Base-by-base conservation (phyloP, 1,140 invertebrate genomes). In the Drosophila chauvacae region DNA sequence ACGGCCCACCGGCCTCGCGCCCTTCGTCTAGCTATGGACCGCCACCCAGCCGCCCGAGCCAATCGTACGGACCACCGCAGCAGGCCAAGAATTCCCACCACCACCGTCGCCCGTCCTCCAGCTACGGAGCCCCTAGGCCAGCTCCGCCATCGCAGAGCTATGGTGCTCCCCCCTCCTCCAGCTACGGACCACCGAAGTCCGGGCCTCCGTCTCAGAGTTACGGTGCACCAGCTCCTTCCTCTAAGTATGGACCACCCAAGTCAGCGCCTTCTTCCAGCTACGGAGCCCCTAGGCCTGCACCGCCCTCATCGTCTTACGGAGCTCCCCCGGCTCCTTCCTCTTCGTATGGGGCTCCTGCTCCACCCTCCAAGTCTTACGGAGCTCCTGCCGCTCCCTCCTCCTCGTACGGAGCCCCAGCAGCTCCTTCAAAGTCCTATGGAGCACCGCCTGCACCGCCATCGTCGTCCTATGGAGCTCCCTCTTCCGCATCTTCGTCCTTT, bases 211-310 rank as follows among this genome's bases (percentile, higher is more conserved):
- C 70, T 26, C 70, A 77, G 4, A 93, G 73, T 50, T 94, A 94
- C 63, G 94, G 94, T 1, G 91, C 93, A 1, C 94, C 94, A 44
- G 92, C 92, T 60, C 80, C 80, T 2, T 88, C 92, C n/a, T 93
- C 93, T 0, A 92, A 85, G n/a, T 94, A 94, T 57, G 94, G 94
- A 2, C 91, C 93, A 4, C 77, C 86, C 86, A 93, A 91, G 79
- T 61, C 75, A 6, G 81, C 78, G 0, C 93, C 93, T 10, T 92
- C 91, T 3, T 93, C 93, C 0, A 91, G 83, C 68, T 91, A 92
- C 20, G 91, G 92, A 39, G 77, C 83, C 0, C 82, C 82, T 2
- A 58, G 23, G 13, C 42, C 26, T 0, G 51, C 63, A 18, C 16
- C 33, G 4, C 64, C 93, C 3, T 93, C 93, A 39, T 70, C 72